phyloP scores from a whole-genome alignment of 2,888 invertebrate genomes.

The Pilophorus perplexus region DNA sequence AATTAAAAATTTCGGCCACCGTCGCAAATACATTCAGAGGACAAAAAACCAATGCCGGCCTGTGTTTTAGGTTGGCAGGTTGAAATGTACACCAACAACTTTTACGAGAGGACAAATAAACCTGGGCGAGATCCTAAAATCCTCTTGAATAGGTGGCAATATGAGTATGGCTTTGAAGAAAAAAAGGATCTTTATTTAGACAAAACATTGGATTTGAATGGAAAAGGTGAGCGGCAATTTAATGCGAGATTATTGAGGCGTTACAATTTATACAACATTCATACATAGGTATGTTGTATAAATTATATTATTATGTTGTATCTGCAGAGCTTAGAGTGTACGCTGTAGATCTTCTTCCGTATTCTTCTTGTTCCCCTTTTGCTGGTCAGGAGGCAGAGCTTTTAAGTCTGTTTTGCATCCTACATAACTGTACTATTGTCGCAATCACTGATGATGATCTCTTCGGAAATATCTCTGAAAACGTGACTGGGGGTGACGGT shows the following conservation, averaged over 20 bases:
- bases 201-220: conserved; percentile 55
- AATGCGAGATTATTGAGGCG: not conserved
- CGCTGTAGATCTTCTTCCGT: conserved; percentile 62
- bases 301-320: not conserved
- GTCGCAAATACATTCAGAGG: no score
- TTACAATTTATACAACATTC: not conserved
- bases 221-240: conserved; percentile 51
- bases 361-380: conserved; percentile 52
- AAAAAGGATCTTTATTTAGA: conserved; percentile 55
- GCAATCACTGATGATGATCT: conserved; percentile 58
- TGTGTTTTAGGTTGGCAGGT: conserved; percentile 34
- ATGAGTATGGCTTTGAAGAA: conserved; percentile 29
- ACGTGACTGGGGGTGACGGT: conserved; percentile 21
- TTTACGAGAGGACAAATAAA: conserved; percentile 9
- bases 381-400: conserved; percentile 58
- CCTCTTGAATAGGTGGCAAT: conserved; percentile 40
- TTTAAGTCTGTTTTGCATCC: conserved; percentile 53
- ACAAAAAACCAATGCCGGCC: no score
- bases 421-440: conserved; percentile 55
- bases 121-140: conserved; percentile 25
- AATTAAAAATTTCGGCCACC: no score
- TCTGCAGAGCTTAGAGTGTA: conserved; percentile 54
- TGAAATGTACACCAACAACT: conserved; percentile 39
- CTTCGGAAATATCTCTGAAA: conserved; percentile 42
- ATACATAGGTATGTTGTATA: not conserved